Percentiles rank a stretch among this genome's conserved stretches.
These are phyloP conservation scores for Orthosia incerta DNA, from an alignment of 2,888 invertebrate genomes.

Conservation along the genomic window DNA sequence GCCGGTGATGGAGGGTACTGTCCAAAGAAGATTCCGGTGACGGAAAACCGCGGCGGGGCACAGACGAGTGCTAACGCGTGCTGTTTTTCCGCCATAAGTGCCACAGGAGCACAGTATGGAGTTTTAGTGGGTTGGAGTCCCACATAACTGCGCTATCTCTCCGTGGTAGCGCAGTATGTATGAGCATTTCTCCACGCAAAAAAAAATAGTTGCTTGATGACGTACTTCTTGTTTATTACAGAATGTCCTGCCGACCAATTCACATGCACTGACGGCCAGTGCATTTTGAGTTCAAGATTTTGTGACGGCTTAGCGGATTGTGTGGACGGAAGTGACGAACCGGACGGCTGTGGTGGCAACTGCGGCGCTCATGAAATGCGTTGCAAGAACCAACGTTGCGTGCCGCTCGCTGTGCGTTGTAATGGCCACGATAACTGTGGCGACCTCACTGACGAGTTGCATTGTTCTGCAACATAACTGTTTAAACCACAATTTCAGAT, in stretches of 20 bases:
- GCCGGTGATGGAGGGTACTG: too few relatives aligned
- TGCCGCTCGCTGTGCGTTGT: constrained; percentile 91
- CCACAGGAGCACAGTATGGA: too few relatives aligned
- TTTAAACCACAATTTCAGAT: constrained; percentile 3
- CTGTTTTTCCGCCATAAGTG: too few relatives aligned
- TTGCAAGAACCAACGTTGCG: constrained; percentile 91
- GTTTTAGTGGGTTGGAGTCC: too few relatives aligned
- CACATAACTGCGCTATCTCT: too few relatives aligned
- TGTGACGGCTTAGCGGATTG: constrained; percentile 94
- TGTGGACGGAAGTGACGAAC: constrained; percentile 93
- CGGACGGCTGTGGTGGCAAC: constrained; percentile 88
- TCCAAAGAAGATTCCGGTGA: too few relatives aligned
- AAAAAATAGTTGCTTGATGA: background rate
- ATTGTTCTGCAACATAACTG: constrained; percentile 74
- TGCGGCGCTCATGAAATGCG: constrained; percentile 89
- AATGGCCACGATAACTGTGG: constrained; percentile 93
- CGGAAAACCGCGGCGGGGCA: too few relatives aligned
- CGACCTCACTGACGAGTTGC: constrained; percentile 93
- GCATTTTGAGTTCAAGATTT: constrained; percentile 92
- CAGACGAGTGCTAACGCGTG: too few relatives aligned
- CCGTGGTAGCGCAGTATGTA: too few relatives aligned
- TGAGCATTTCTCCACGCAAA: too few relatives aligned
- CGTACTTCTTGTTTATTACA: constrained; percentile 67
- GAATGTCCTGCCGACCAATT: constrained; percentile 88
- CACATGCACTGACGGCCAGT: constrained; percentile 92